A percentile compares a stretch with the other conserved stretches of the same genome.
Evolutionary conservation across 2,888 invertebrate species (phyloP).

Genomic region (Polia nebulosa): DNA sequence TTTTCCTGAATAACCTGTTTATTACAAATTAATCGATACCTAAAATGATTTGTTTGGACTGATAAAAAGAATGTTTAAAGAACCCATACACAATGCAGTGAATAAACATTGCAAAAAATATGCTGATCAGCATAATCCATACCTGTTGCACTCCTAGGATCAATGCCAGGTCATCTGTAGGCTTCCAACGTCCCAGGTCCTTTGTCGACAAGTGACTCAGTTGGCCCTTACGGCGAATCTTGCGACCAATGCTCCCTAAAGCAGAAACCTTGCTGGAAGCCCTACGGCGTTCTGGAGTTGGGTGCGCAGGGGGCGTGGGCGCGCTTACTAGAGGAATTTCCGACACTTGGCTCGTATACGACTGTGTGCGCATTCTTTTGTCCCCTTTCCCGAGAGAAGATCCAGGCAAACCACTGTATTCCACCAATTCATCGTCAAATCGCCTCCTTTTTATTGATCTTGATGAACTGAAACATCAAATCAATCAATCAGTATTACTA

Average conservation of each 20-base stretch:
- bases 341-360: constrained; percentile 89
- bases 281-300: constrained; percentile 78
- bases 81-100: too few relatives aligned
- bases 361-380: constrained; percentile 87
- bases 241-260: constrained; percentile 83
- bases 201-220: constrained; percentile 94
- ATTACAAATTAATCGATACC: background rate
- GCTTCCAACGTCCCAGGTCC: constrained; percentile 98
- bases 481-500: background rate
- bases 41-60: background rate
- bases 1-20: too few relatives aligned
- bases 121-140: constrained; percentile 5
- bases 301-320: constrained; percentile 74
- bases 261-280: constrained; percentile 84
- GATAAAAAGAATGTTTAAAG: too few relatives aligned
- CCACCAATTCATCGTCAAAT: constrained; percentile 99
- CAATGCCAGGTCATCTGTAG: constrained; percentile 98
- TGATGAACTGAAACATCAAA: constrained; percentile 93
- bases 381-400: constrained; percentile 87
- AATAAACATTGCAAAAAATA: background rate
- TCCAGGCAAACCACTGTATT: constrained; percentile 95
- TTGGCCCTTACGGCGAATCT: constrained; percentile 92
- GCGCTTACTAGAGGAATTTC: constrained; percentile 80
- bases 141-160: constrained; percentile 98
- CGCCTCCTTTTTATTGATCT: constrained; percentile 98